Evolutionary conservation across 2,113 vertebrate genomes (phyloP).

Genomic region (Triplophysa rosa): DNA sequence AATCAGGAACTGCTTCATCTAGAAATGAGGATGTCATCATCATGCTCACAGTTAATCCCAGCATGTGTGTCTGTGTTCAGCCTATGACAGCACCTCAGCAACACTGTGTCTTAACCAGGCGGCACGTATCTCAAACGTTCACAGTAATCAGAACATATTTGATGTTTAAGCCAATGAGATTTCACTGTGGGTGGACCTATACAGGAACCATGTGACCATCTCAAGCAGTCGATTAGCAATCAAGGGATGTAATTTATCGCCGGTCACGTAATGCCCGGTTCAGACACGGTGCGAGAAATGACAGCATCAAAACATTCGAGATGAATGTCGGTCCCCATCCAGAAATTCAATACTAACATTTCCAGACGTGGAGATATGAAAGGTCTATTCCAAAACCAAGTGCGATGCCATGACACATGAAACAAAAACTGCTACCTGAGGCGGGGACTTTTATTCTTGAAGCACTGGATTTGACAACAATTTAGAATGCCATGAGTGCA

Average conservation of each 20-base stretch:
- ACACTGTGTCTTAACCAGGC: conserved; percentile 12
- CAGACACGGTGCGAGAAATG: conserved; percentile 2
- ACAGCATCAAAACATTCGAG: neutral
- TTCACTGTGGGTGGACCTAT: neutral
- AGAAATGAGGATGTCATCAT: neutral
- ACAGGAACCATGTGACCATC: neutral
- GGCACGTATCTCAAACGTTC: neutral
- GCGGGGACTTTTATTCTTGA: too few species aligned
- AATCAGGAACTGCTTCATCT: conserved; percentile 22
- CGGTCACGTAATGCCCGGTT: neutral
- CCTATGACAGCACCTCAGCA: neutral
- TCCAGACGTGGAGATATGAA: neutral
- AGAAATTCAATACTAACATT: neutral
- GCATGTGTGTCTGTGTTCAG: neutral
- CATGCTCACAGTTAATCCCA: neutral
- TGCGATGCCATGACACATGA: neutral
- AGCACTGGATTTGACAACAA: too few species aligned
- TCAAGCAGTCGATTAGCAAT: neutral
- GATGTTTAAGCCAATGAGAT: neutral
- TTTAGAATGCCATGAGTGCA: too few species aligned
- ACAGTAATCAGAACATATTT: neutral
- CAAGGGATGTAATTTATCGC: neutral
- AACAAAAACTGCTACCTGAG: too few species aligned
- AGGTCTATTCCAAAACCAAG: conserved; percentile 18
- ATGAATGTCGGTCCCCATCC: neutral